A percentile compares a stretch with the other conserved stretches of the same genome.
These are phyloP conservation scores for Troglohyphantes excavatus DNA, from an alignment of 2,888 invertebrate species.

Conservation along the genomic window DNA sequence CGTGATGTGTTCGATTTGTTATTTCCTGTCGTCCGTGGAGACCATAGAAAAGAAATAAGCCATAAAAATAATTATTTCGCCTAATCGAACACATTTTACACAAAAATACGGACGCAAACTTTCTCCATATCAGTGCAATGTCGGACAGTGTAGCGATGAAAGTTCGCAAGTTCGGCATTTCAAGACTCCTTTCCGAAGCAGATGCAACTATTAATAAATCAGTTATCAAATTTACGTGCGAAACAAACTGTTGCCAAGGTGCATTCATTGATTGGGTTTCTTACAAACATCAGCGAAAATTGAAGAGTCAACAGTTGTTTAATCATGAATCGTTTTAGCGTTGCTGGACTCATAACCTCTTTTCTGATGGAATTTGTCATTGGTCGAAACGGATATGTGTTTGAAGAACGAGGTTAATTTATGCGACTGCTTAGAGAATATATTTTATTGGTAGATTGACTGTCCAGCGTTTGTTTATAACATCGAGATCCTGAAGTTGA, in stretches of 20 bases:
- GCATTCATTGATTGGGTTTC: slow-evolving; percentile 43
- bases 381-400: not conserved
- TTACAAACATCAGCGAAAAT: not conserved
- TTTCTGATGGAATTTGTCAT: not conserved
- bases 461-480: no score
- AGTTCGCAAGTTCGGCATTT: not conserved
- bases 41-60: slow-evolving; percentile 47
- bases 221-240: slow-evolving; percentile 13
- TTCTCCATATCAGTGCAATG: not conserved
- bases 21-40: slow-evolving; percentile 69
- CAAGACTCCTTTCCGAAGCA: not conserved
- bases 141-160: not conserved
- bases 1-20: slow-evolving; percentile 68
- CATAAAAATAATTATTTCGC: slow-evolving; percentile 55
- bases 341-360: slow-evolving; percentile 11
- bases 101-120: slow-evolving; percentile 25
- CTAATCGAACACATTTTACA: slow-evolving; percentile 65
- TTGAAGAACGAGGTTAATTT: not conserved
- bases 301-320: slow-evolving; percentile 37
- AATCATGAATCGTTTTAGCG: not conserved
- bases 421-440: not conserved
- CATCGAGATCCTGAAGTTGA: no score
- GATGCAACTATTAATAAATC: slow-evolving; percentile 26
- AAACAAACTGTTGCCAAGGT: slow-evolving; percentile 72
- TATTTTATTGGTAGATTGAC: no score